These are phyloP conservation scores for Crotophaga sulcirostris DNA, from an alignment of 2,113 vertebrate genomes.

Conservation along the genomic window DNA sequence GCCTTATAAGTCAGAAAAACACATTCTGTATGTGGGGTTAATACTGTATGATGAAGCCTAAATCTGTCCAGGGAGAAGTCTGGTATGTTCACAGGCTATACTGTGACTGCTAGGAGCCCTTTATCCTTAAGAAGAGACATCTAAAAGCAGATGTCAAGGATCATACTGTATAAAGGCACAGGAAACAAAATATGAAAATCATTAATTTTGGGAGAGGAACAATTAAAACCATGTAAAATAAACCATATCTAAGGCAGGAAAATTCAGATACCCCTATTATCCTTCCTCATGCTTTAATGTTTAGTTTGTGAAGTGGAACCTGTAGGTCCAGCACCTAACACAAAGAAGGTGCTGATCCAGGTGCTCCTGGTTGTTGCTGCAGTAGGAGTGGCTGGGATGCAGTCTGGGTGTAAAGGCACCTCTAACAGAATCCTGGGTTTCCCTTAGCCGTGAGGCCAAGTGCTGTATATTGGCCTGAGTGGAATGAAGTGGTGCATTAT, in stretches of 20 bases:
- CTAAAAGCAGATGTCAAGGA: constrained; percentile 12
- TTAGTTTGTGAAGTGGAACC: background rate
- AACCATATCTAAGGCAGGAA: background rate
- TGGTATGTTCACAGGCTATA: background rate
- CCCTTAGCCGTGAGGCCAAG: background rate
- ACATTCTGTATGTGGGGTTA: background rate
- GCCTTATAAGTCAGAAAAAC: background rate
- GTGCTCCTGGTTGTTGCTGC: background rate
- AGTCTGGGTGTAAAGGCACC: background rate
- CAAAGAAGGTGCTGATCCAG: background rate
- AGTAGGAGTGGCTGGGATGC: background rate
- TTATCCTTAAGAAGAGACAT: background rate
- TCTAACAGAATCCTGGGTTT: background rate
- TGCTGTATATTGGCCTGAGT: background rate
- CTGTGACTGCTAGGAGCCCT: background rate
- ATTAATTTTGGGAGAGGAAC: background rate
- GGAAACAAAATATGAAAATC: background rate
- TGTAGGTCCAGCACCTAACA: background rate
- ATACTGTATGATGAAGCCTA: constrained; percentile 8
- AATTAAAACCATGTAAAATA: background rate
- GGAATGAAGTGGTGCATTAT: background rate
- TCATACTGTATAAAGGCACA: background rate
- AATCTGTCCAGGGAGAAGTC: background rate
- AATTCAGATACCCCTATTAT: background rate
- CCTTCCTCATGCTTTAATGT: background rate